A percentile compares a stretch with the other conserved stretches of the same genome.
These are phyloP conservation scores for Spatulosminthurus flaviceps DNA, from an alignment of 2,888 invertebrate genomes.

Conservation along the genomic window DNA sequence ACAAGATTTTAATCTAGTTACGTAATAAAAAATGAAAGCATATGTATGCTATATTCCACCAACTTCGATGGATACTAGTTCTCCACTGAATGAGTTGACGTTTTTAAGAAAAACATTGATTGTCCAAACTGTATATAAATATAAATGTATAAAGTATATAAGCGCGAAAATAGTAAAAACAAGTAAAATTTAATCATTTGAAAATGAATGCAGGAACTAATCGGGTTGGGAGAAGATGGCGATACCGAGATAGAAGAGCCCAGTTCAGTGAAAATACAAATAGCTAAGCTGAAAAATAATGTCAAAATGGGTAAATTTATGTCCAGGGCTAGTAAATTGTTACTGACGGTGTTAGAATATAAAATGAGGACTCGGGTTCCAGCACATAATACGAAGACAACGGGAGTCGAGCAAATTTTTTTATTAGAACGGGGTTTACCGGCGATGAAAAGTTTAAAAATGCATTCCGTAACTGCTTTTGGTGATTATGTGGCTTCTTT, in stretches of 20 bases:
- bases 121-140: no score
- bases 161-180: no score
- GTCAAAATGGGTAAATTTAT: slow-evolving; percentile 45
- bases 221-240: slow-evolving; percentile 26
- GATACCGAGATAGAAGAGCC: slow-evolving; percentile 24
- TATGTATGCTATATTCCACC: no score
- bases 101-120: no score
- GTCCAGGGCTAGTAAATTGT: slow-evolving; percentile 44
- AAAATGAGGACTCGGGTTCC: slow-evolving; percentile 43
- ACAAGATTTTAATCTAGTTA: no score
- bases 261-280: slow-evolving; percentile 20
- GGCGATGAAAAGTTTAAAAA: slow-evolving; percentile 56
- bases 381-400: slow-evolving; percentile 43
- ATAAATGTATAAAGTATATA: no score
- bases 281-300: slow-evolving; percentile 10
- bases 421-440: slow-evolving; percentile 52
- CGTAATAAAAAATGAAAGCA: no score
- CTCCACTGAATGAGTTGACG: no score
- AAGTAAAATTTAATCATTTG: neutral
- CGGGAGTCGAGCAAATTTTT: slow-evolving; percentile 26
- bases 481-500: slow-evolving; percentile 60
- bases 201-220: slow-evolving; percentile 35
- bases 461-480: slow-evolving; percentile 55
- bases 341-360: slow-evolving; percentile 44
- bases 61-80: no score